These are phyloP conservation scores for Garrulus glandarius DNA, from an alignment of 2,797 vertebrate species.

Conservation along the genomic window DNA sequence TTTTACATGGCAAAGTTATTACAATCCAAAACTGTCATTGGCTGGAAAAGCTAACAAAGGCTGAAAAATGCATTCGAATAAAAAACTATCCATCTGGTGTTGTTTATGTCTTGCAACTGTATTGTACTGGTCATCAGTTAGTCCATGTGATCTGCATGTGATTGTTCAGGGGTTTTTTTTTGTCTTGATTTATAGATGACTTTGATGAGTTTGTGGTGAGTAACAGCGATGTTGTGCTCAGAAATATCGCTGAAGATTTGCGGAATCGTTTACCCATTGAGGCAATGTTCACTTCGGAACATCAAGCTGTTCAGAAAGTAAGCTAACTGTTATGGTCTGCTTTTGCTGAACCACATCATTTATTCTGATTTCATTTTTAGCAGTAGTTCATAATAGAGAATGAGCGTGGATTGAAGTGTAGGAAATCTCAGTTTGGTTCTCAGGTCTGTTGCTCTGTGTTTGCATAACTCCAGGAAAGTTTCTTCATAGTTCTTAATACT, in stretches of 20 bases:
- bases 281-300: conserved; percentile 83
- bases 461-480: neutral
- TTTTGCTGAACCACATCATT: neutral
- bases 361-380: neutral
- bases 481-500: neutral
- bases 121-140: conserved; percentile 7
- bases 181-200: conserved; percentile 66
- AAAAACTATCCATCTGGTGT: conserved; percentile 39
- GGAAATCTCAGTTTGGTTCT: neutral
- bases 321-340: neutral
- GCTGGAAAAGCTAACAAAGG: conserved; percentile 19
- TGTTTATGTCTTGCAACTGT: conserved; percentile 28
- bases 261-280: conserved; percentile 78
- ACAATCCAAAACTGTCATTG: conserved; percentile 30
- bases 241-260: conserved; percentile 86
- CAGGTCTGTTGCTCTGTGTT: neutral
- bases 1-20: conserved; percentile 57
- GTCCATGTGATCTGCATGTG: neutral
- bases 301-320: conserved; percentile 79
- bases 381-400: neutral
- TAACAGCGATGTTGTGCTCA: conserved; percentile 72
- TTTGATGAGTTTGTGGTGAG: conserved; percentile 75
- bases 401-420: neutral
- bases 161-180: neutral
- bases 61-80: conserved; percentile 18